Conservation (phyloP, 2,888 invertebrate genomes). For the Caenorhabditis virilis region DNA sequence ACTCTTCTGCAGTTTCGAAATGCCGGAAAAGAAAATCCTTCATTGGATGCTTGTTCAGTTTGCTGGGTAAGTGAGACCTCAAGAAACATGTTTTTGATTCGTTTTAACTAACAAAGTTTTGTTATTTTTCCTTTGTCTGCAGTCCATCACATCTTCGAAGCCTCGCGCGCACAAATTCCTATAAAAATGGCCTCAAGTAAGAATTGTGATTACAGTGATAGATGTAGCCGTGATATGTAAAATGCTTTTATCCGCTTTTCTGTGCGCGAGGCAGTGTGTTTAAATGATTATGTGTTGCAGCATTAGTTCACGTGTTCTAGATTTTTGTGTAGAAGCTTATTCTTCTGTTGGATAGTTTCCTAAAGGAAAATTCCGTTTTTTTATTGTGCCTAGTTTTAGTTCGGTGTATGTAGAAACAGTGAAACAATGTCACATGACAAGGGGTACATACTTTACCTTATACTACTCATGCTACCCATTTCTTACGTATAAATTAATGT, state of each 20-base stretch:
- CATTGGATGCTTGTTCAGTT: conserved; percentile 68
- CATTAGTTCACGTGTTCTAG: too few species aligned
- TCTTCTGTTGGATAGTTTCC: too few species aligned
- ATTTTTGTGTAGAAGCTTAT: too few species aligned
- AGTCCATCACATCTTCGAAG: conserved; percentile 66
- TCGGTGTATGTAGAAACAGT: background rate
- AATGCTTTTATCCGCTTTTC: conserved; percentile 19
- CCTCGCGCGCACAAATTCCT: conserved; percentile 64
- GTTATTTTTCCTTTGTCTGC: conserved; percentile 39
- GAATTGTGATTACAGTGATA: conserved; percentile 15
- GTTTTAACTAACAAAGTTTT: conserved; percentile 2
- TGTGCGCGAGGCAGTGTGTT: conserved; percentile 38
- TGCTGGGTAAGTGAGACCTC: conserved; percentile 62
- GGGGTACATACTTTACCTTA: too few species aligned
- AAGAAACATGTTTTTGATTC: too few species aligned
- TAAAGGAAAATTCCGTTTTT: too few species aligned
- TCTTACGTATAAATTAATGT: too few species aligned
- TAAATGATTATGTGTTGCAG: conserved; percentile 18
- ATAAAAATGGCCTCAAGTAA: conserved; percentile 66
- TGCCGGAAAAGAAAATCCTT: conserved; percentile 66
- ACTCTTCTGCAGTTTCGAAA: conserved; percentile 67
- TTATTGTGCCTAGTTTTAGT: background rate
- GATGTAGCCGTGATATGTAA: background rate
- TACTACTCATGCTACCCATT: too few species aligned
- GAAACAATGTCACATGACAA: too few species aligned